Base-by-base conservation (phyloP, 2,797 vertebrate species). In the Microcaecilia unicolor region DNA sequence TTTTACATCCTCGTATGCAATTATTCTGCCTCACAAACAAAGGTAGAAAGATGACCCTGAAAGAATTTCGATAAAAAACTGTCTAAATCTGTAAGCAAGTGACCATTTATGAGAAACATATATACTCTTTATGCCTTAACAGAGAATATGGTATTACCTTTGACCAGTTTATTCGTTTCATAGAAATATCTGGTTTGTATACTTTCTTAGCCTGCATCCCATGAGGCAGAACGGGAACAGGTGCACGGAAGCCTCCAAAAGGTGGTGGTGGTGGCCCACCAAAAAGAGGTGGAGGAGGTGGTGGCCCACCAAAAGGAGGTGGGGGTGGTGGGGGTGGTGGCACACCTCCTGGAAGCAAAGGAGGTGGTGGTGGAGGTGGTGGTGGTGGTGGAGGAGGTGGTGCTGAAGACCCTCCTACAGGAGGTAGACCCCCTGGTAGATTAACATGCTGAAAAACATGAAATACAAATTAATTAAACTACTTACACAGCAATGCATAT, bases 151-250 rank as follows among this genome's bases (percentile, higher is more conserved):
- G 8, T 11, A 22, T 35, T 89, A 99, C 95, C 93, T 99, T 98
- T 9, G 79, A 85, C 95, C 95, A 99, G 58, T 99, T 99, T 58
- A 97, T 85, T 61, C 93, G 87, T 78, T 93, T 97, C 93, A 98
- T 96, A 9, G 85, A 34, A 0, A 79, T 68, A 25, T 96, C 93
- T 20, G 89, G 87, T 24, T 82, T 89, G 51, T 94, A 99, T 18
- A 58, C 50, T 55, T 92, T 99, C 72, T 99, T 99, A 44, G 83
- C 68, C 53, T 88, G 72, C 70, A 99, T 87, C 44, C 95, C 95
- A 15, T 91, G 92, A 36, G 95, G 95, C 54, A 95, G 63, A 6
- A 75, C 67, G 20, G 76, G 54, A 11, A 80, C 42, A 0, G 57
- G 18, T 0, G 41, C 17, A 17, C 59, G 73, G 34, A 58, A 10